Base-by-base conservation (phyloP, 2,113 vertebrate species). In the Pangasianodon gigas region DNA sequence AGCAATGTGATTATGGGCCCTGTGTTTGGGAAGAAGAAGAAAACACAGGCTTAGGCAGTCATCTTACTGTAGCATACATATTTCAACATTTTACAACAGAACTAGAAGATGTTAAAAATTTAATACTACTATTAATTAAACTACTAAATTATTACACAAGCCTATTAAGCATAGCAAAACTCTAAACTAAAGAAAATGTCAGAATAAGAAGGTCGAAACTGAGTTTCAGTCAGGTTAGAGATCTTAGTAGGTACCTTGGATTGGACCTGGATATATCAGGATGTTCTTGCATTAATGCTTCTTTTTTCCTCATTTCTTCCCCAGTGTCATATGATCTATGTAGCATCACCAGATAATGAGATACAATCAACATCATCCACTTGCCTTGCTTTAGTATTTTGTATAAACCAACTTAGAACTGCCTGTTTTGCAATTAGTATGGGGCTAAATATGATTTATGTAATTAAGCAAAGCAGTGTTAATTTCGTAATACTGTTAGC, bases 241-340 rank as follows among this genome's bases (percentile, higher is more conserved):
- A 67, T 24, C 41, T 48, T 46, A 21, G 6, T 67, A 87, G 84
- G 91, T 96, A 96, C 95, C 95, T 95, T 84, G 29, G 58, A 84
- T 71, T 82, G 62, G 93, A 48, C 4, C 92, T 79, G 48, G 90
- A 93, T 89, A 90, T 94, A n/a, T n/a, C n/a, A n/a, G n/a, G n/a
- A n/a, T n/a, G n/a, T 94, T 94, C 92, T 86, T 88, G 91, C 91
- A 93, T 93, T 90, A 95, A 95, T 88, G 92, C 93, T 86, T 91
- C 93, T 84, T 84, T 90, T 41, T 29, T 41, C 95, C 91, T 94
- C 92, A 88, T 87, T 88, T 91, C 94, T 91, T 95, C 96, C 91
- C 92, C 89, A 87, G 95, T 96, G 93, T 95, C 91, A 94, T 96
- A 96, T 84, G 95, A 96, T 92, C 96, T 96, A 95, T 56, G 48